These are phyloP conservation scores for Crocodylus rhombifer DNA, from an alignment of 2,797 vertebrate genomes.

Conservation along the genomic window DNA sequence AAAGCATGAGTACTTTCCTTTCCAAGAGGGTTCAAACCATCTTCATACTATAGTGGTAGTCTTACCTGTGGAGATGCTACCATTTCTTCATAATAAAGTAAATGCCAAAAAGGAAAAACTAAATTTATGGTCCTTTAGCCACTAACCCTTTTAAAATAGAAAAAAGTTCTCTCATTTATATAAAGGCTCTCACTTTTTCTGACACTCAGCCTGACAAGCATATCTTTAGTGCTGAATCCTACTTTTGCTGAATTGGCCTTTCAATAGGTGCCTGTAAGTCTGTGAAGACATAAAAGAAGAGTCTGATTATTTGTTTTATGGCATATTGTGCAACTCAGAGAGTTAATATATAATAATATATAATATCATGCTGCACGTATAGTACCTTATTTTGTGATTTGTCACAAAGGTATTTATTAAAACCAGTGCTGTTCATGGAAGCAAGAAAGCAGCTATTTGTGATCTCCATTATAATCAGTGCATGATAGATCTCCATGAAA, in stretches of 20 bases:
- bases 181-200: background rate
- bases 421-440: background rate
- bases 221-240: background rate
- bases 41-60: background rate
- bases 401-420: background rate
- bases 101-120: background rate
- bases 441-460: background rate
- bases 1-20: background rate
- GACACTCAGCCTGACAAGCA: background rate
- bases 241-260: accelerated
- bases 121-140: background rate
- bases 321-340: background rate
- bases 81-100: background rate
- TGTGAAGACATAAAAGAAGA: background rate
- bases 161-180: accelerated
- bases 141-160: background rate
- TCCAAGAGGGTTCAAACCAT: background rate
- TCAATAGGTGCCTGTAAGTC: background rate
- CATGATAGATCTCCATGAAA: background rate
- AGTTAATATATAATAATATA: background rate
- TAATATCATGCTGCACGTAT: background rate
- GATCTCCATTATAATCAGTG: background rate
- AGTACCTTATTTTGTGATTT: background rate
- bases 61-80: background rate
- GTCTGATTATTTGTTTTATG: background rate